Percentiles rank a stretch among this genome's conserved stretches.
Evolutionary conservation across 2,113 vertebrate genomes (phyloP).

Genomic region (Scomber colias): DNA sequence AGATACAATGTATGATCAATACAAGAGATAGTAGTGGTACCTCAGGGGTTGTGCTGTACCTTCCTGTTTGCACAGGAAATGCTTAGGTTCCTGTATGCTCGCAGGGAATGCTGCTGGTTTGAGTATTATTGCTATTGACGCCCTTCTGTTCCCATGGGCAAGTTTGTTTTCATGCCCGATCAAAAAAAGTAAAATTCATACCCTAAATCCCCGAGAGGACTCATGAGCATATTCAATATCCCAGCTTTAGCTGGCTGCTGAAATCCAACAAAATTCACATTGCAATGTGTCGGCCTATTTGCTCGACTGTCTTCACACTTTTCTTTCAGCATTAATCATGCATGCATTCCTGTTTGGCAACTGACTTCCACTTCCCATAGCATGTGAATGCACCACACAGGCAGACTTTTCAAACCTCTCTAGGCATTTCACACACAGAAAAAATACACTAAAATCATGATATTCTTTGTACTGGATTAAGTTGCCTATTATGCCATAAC

Average conservation of each 20-base stretch:
- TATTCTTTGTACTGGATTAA: slow-evolving; percentile 57
- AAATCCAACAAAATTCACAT: slow-evolving; percentile 32
- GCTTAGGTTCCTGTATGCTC: slow-evolving; percentile 46
- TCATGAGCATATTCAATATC: slow-evolving; percentile 29
- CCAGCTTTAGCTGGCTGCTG: slow-evolving; percentile 20
- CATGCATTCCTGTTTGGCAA: slow-evolving; percentile 42
- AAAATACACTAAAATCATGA: slow-evolving; percentile 46
- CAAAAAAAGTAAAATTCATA: slow-evolving; percentile 49
- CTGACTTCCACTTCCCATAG: slow-evolving; percentile 16
- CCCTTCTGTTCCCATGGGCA: slow-evolving; percentile 32
- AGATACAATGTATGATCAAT: slow-evolving; percentile 54
- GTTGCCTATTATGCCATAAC: slow-evolving; percentile 43
- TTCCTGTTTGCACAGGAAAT: slow-evolving; percentile 38
- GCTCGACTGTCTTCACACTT: slow-evolving; percentile 56
- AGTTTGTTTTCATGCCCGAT: slow-evolving; percentile 38
- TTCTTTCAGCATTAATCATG: slow-evolving; percentile 54
- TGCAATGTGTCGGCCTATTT: slow-evolving; percentile 38
- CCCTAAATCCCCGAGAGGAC: slow-evolving; percentile 19
- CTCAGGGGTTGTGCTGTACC: slow-evolving; percentile 5
- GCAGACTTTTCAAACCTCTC: slow-evolving; percentile 45
- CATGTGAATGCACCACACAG: slow-evolving; percentile 41
- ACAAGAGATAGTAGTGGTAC: slow-evolving; percentile 12
- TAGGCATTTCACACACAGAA: slow-evolving; percentile 34
- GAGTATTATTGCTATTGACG: slow-evolving; percentile 23
- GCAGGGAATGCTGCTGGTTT: slow-evolving; percentile 33